Evolutionary conservation across 2,888 invertebrate species (phyloP), one percentile per base, ranked within the genome.

Genomic region (Pterostichus madidus): DNA sequence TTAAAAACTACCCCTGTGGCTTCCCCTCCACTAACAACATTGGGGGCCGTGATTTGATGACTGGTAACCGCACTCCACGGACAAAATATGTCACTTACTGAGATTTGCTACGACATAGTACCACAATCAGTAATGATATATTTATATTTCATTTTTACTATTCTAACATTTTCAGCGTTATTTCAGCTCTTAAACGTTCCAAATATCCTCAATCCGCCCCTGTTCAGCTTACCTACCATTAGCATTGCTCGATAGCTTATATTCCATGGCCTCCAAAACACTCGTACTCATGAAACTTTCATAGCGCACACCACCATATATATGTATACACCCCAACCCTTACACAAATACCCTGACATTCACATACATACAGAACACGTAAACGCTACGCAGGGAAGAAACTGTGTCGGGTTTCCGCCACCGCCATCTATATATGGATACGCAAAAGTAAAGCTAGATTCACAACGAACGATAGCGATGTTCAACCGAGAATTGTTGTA

Each of bases 281-380:
- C 35, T 32, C 76, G 11, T 46, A 44, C 59, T 81, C 81, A 81
- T 81, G 81, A 75, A 81, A 75, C 44, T 81, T 81, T 81, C 81
- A 81, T 81, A 46, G 32, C 39, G 49, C 52, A 17, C 11, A 73
- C 53, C 11, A 73, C 53, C 39, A 31, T 71, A 32, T 80, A 39
- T 56, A 35, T 71, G 80, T 56, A 71, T 15, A 49, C 75, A 75
- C 15, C 35, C 0, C 31, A 3, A n/a, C 73, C 49, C 49, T 15
- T 24, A 24, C 35, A 64, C 35, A 64, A 31, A 32, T 13, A 32
- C 64, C 11, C 39, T 39, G 0, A 39, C 6, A 59, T 59, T 15
- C 10, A 6, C 64, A 32, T 0, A 64, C 13, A 11, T 7, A 64
- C 32, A 64, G 15, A 56, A 56, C 32, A 64, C 32, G 31, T 11